phyloP scores from a whole-genome alignment of 2,113 vertebrate genomes.

The Tachycineta bicolor region DNA sequence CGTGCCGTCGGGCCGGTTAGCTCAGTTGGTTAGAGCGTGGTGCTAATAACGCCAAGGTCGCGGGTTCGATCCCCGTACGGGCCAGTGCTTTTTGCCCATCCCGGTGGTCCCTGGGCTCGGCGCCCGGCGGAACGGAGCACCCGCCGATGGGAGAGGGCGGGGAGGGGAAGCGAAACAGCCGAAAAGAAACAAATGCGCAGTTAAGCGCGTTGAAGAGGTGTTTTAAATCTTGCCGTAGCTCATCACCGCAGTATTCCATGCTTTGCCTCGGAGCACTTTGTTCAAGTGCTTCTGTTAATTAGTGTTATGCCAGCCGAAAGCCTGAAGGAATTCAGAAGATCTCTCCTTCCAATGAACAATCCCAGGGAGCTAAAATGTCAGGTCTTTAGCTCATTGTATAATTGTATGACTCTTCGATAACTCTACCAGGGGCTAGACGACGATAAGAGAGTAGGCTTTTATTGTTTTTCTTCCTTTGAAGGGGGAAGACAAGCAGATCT shows the following conservation, averaged over 20 bases:
- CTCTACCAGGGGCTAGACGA: neutral
- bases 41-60: slow-evolving; percentile 72
- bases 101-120: rapidly evolving
- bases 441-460: rapidly evolving
- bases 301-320: rapidly evolving
- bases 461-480: neutral
- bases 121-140: rapidly evolving
- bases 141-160: rapidly evolving
- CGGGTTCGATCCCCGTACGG: slow-evolving; percentile 69
- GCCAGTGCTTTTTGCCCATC: rapidly evolving
- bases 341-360: rapidly evolving
- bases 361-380: rapidly evolving
- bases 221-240: rapidly evolving
- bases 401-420: rapidly evolving
- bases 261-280: rapidly evolving
- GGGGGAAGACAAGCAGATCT: neutral
- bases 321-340: rapidly evolving
- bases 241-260: rapidly evolving
- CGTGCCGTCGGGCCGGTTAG: slow-evolving; percentile 8
- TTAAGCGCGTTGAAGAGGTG: rapidly evolving
- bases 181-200: rapidly evolving
- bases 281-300: neutral
- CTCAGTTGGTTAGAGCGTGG: slow-evolving; percentile 77
- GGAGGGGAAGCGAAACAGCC: rapidly evolving
- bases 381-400: rapidly evolving